Evolutionary conservation across 2,797 vertebrate genomes (phyloP).

Genomic region (Pseudopleuronectes americanus): DNA sequence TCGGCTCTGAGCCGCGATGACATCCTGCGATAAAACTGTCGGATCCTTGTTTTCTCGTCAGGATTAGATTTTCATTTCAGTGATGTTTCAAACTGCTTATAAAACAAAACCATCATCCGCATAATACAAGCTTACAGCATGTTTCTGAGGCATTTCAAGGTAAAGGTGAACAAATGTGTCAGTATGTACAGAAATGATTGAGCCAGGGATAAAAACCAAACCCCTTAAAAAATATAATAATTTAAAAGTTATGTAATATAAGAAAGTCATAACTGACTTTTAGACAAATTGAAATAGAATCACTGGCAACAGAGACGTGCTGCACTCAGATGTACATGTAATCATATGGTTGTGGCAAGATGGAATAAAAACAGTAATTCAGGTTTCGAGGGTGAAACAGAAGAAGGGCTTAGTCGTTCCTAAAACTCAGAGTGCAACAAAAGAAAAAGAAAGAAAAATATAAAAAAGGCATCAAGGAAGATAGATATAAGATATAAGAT

Average conservation of each 20-base stretch:
- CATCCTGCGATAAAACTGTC: constrained; percentile 39
- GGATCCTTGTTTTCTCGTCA: constrained; percentile 14
- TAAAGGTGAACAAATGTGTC: background rate
- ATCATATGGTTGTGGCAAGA: constrained; percentile 24
- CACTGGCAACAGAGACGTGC: constrained; percentile 38
- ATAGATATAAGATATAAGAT: background rate
- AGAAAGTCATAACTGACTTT: constrained; percentile 20
- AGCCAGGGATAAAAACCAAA: background rate
- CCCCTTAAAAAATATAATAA: background rate
- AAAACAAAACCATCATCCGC: background rate
- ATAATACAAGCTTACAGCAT: background rate
- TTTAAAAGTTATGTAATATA: no score
- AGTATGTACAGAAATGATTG: background rate
- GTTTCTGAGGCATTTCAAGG: background rate
- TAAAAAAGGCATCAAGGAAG: background rate
- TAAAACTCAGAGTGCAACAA: constrained; percentile 17
- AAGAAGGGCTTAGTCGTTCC: constrained; percentile 17
- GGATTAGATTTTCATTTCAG: constrained; percentile 24
- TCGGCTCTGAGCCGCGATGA: constrained; percentile 27
- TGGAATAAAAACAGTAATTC: constrained; percentile 51
- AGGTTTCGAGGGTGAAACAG: constrained; percentile 41
- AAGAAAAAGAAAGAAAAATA: constrained; percentile 1
- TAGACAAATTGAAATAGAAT: constrained; percentile 5
- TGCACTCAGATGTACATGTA: constrained; percentile 8
- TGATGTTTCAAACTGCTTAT: background rate